Evolutionary conservation across 2,113 vertebrate genomes (phyloP).

Genomic region (Istiophorus platypterus): DNA sequence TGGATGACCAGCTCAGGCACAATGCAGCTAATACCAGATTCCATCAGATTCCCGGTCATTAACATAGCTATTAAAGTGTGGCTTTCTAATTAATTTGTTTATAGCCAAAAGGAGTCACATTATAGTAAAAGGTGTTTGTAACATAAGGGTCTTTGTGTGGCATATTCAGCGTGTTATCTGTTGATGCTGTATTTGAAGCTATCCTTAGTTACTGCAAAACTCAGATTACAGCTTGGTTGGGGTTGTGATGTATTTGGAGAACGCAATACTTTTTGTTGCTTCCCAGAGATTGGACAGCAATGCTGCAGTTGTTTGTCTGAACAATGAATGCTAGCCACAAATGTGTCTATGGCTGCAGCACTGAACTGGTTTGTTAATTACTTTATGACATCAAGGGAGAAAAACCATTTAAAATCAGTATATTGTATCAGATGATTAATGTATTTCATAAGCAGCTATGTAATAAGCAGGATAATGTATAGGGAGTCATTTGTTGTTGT

Average conservation of each 20-base stretch:
- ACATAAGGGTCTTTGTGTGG: constrained; percentile 5
- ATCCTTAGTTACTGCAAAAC: constrained; percentile 6
- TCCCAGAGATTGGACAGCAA: constrained; percentile 6
- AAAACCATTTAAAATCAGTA: constrained; percentile 39
- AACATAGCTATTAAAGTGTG: constrained; percentile 43
- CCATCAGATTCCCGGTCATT: constrained; percentile 48
- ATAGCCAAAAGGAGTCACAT: neutral
- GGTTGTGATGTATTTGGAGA: constrained; percentile 12
- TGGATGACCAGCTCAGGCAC: constrained; percentile 39
- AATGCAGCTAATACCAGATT: constrained; percentile 33
- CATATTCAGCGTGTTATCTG: constrained; percentile 6
- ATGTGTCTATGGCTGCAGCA: constrained; percentile 9
- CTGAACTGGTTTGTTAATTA: constrained; percentile 41
- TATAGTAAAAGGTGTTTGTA: constrained; percentile 21
- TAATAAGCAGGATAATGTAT: constrained; percentile 58
- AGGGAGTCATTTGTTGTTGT: constrained; percentile 64
- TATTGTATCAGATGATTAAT: constrained; percentile 45
- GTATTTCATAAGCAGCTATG: constrained; percentile 46
- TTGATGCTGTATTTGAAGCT: constrained; percentile 17
- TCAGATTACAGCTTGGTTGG: neutral
- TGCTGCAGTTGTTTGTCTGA: neutral
- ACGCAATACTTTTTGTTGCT: constrained; percentile 9
- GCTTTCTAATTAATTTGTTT: constrained; percentile 29
- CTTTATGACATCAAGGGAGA: constrained; percentile 35
- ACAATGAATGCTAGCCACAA: constrained; percentile 2